Evolutionary conservation across 2,888 invertebrate species (phyloP).

Genomic region (Erpobdella octoculata): DNA sequence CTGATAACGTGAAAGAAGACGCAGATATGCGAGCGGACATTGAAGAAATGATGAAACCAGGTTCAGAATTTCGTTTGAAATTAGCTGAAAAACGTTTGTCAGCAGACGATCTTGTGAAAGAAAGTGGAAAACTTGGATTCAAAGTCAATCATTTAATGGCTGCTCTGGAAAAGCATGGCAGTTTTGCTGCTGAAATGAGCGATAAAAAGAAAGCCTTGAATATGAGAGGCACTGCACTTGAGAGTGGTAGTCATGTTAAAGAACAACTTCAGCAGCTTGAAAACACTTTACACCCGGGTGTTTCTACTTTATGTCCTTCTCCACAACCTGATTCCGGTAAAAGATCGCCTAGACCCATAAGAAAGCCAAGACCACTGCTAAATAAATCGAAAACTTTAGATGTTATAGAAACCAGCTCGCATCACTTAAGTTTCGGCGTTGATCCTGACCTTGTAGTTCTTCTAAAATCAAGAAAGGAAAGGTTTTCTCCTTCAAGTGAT

Average conservation of each 20-base stretch:
- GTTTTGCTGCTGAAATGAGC: neutral
- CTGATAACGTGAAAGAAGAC: neutral
- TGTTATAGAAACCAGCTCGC: neutral
- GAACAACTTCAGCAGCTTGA: conserved; percentile 7
- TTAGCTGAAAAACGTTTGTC: neutral
- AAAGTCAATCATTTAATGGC: conserved; percentile 9
- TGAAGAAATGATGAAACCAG: neutral
- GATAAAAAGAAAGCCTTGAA: conserved; percentile 6
- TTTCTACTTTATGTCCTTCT: neutral
- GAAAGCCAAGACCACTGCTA: conserved; percentile 7
- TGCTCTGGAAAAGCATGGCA: conserved; percentile 3
- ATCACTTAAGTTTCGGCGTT: neutral
- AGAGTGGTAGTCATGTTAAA: conserved; percentile 3
- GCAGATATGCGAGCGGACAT: neutral
- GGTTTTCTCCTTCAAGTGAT: conserved; percentile 3
- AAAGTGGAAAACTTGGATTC: conserved; percentile 1
- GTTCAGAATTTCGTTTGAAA: neutral
- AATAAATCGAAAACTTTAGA: conserved; percentile 2
- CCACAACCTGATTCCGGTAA: neutral
- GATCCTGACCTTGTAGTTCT: neutral
- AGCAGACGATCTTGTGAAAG: neutral
- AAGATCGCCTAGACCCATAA: neutral
- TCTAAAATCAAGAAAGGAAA: conserved; percentile 15
- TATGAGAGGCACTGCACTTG: neutral
- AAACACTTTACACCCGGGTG: neutral